These are phyloP conservation scores for Norana najaformis DNA, from an alignment of 2,888 invertebrate species.

Conservation along the genomic window DNA sequence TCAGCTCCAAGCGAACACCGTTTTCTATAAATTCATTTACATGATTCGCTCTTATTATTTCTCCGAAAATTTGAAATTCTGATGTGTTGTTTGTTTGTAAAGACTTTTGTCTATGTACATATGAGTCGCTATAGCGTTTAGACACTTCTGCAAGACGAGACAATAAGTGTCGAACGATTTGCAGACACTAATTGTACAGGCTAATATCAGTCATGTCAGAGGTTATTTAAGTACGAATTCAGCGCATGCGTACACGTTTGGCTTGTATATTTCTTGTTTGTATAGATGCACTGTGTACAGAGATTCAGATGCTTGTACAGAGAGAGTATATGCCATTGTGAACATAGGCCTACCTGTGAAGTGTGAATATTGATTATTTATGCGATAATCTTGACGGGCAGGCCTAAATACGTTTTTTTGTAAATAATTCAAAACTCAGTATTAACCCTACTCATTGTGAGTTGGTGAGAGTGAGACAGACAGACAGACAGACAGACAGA, in stretches of 20 bases:
- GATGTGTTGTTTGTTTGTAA: not conserved
- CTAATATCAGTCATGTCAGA: not conserved
- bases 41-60: no score
- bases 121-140: not conserved
- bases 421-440: no score
- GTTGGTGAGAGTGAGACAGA: not conserved
- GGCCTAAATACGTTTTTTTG: no score
- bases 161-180: not conserved
- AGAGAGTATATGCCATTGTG: no score
- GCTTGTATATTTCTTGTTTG: not conserved
- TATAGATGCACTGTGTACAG: not conserved
- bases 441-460: no score
- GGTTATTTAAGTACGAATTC: not conserved
- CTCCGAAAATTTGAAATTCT: not conserved
- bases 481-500: not conserved
- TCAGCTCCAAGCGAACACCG: not conserved
- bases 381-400: not conserved
- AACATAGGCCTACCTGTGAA: no score
- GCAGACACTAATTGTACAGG: not conserved
- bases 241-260: not conserved
- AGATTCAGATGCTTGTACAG: not conserved
- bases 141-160: not conserved
- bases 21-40: not conserved
- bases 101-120: not conserved
- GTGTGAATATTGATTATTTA: not conserved